Evolutionary conservation across 1,140 invertebrate species (phyloP), one percentile per base, ranked within the genome.

Genomic region (Drosophila novamexicana): DNA sequence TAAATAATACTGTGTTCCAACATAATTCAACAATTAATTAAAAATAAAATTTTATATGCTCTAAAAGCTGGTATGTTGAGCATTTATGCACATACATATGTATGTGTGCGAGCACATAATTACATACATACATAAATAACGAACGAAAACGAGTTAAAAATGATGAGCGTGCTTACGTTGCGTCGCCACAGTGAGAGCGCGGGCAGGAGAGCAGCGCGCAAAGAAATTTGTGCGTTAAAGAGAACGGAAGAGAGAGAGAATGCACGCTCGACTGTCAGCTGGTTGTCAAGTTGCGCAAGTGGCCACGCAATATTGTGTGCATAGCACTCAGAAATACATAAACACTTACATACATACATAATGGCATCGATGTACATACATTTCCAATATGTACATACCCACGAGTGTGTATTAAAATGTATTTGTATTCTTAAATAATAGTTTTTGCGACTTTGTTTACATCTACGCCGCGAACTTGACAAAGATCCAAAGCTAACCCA

Each of bases 271-370:
- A 58, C 34, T 75, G 72, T 70, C 72, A 75, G 72, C 72, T 75
- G 72, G 58, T 75, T 70, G 72, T 75, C 72, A 75, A 75, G 67
- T 75, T 75, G 67, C 72, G 67, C 72, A 75, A 75, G 72, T 75
- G 54, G 67, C 56, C 65, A 69, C 66, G 65, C 72, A 75, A 70
- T 70, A 70, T 68, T 56, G 37, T 58, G 29, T 56, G 67, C 50
- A 52, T 39, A 70, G 58, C 42, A 54, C 67, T 52, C 67, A 70
- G 63, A 70, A 62, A 47, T 45, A 70, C 29, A 29, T 36, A 39
- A 62, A 36, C 47, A 22, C 40, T 34, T 54, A 56, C 18, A 54
- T 61, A 49, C 40, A 40, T 59, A 59, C 10, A 61, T 53, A 37
- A 34, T 10, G 7, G 40, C 5, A 53, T 6, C 34, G 52, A 36